phyloP scores from a whole-genome alignment of 2,797 vertebrate genomes.

The Chanos chanos region DNA sequence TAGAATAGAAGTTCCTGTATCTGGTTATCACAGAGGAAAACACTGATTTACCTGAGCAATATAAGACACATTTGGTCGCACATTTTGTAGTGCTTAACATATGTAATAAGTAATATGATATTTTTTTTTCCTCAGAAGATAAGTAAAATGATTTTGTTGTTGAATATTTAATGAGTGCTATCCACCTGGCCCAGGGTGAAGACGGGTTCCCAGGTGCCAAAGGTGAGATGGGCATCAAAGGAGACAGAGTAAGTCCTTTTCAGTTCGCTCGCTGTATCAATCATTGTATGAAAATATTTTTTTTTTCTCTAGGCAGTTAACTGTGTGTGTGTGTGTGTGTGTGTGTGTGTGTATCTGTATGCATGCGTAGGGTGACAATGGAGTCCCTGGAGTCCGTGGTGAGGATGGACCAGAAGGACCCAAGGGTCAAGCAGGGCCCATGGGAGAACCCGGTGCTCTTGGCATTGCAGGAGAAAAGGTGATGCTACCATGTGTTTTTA shows the following conservation, averaged over 20 bases:
- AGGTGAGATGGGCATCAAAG: constrained; percentile 83
- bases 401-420: constrained; percentile 86
- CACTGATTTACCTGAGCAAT: not conserved
- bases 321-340: not conserved
- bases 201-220: constrained; percentile 88
- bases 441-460: constrained; percentile 69
- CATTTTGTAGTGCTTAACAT: no score
- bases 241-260: constrained; percentile 78
- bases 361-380: constrained; percentile 74
- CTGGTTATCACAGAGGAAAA: constrained; percentile 30
- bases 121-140: constrained; percentile 9
- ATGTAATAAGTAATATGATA: no score
- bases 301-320: constrained; percentile 1
- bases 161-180: constrained; percentile 27
- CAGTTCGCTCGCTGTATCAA: not conserved
- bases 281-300: not conserved
- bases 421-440: constrained; percentile 78
- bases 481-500: no score
- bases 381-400: constrained; percentile 70
- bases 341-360: constrained; percentile 19
- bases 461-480: constrained; percentile 84
- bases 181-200: constrained; percentile 75
- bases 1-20: constrained; percentile 18
- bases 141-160: not conserved
- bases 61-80: constrained; percentile 28